phyloP scores from a whole-genome alignment of 2,113 vertebrate genomes.

The Passer montanus region DNA sequence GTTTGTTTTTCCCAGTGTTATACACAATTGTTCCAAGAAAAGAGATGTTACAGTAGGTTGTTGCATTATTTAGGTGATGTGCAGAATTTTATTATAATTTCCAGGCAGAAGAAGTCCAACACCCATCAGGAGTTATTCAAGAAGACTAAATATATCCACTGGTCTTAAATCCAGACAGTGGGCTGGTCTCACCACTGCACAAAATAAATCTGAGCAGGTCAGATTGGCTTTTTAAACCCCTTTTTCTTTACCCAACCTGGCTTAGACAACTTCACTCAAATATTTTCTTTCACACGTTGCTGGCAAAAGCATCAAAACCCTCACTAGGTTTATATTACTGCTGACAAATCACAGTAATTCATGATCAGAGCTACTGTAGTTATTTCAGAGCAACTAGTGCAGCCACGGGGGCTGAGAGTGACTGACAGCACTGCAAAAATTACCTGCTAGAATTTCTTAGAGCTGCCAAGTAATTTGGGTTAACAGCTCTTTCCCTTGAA shows the following conservation, averaged over 20 bases:
- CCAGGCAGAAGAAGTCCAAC: background rate
- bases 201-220: conserved; percentile 26
- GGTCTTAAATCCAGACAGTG: conserved; percentile 31
- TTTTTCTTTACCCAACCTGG: conserved; percentile 10
- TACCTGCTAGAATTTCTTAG: conserved; percentile 30
- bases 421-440: conserved; percentile 51
- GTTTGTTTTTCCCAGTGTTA: background rate
- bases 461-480: conserved; percentile 49
- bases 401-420: conserved; percentile 36
- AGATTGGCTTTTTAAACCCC: background rate
- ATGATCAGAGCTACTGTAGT: conserved; percentile 54
- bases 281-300: conserved; percentile 56
- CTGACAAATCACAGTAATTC: conserved; percentile 71
- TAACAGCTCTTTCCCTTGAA: conserved; percentile 5
- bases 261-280: conserved; percentile 40
- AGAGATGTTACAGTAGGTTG: background rate
- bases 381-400: conserved; percentile 28
- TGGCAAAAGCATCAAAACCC: conserved; percentile 62
- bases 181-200: background rate
- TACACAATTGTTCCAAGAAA: background rate
- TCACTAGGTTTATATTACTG: conserved; percentile 56
- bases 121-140: background rate
- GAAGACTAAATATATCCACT: conserved; percentile 9
- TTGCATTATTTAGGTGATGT: conserved; percentile 27
- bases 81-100: conserved; percentile 21